A percentile compares a stretch with the other conserved stretches of the same genome.
Conservation (phyloP, 2,797 vertebrate genomes). For the Hephaestus fuliginosus region DNA sequence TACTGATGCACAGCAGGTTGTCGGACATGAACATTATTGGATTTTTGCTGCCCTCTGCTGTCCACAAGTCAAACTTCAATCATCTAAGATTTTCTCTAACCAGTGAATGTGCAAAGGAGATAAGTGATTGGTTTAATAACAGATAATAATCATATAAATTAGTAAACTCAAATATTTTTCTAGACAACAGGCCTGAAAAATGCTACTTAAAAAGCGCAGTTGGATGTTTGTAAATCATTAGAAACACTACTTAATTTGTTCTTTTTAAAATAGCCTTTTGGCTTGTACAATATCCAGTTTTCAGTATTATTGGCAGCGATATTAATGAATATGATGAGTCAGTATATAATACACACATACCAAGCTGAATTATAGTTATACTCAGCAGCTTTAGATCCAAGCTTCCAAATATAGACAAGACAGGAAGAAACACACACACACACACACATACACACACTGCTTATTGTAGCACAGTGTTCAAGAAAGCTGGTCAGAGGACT, state of each 20-base stretch:
- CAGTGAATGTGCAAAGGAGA: neutral
- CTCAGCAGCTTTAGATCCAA: conserved; percentile 36
- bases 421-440: conserved; percentile 54
- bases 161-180: neutral
- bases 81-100: neutral
- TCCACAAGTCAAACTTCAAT: conserved; percentile 57
- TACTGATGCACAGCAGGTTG: neutral
- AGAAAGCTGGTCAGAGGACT: conserved; percentile 67
- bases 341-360: conserved; percentile 38
- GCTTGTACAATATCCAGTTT: neutral
- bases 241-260: neutral
- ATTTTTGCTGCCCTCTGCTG: conserved; percentile 82
- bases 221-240: neutral
- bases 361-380: conserved; percentile 57
- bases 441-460: conserved; percentile 27
- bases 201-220: neutral
- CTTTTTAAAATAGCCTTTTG: neutral
- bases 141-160: neutral
- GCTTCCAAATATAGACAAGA: conserved; percentile 57
- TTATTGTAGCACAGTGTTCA: conserved; percentile 61
- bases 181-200: neutral
- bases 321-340: conserved; percentile 20
- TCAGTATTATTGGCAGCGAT: neutral
- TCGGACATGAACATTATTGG: conserved; percentile 26
- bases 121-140: neutral